These are phyloP conservation scores for Sialia sialis DNA, from an alignment of 2,113 vertebrate genomes.

Conservation along the genomic window DNA sequence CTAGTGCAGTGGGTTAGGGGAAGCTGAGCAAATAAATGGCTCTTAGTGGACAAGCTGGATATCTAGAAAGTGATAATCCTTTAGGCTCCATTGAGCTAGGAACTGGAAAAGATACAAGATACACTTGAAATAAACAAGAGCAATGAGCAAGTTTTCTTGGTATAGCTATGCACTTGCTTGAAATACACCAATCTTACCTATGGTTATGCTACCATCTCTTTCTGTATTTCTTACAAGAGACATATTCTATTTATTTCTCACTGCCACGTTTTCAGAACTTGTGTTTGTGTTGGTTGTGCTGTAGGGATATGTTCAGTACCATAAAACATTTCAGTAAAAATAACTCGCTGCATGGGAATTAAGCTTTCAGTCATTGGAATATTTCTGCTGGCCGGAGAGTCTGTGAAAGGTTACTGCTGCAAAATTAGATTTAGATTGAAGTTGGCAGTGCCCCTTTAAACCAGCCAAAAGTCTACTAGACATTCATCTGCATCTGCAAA, in stretches of 20 bases:
- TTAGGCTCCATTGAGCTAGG: background rate
- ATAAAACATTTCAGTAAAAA: conserved; percentile 5
- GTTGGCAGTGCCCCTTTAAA: background rate
- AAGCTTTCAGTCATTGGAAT: background rate
- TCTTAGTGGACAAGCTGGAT: background rate
- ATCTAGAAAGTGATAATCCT: background rate
- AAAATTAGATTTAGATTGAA: background rate
- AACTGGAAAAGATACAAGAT: background rate
- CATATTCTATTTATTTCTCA: background rate
- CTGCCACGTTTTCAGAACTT: background rate
- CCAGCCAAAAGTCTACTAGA: background rate
- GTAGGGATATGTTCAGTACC: background rate
- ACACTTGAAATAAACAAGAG: too few species aligned
- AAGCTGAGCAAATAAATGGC: background rate
- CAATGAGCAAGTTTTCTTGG: background rate
- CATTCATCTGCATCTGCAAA: background rate
- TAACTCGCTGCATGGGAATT: background rate
- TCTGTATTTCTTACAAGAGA: background rate
- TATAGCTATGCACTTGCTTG: background rate
- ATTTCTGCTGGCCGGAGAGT: background rate
- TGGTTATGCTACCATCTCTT: fast-evolving
- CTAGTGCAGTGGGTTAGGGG: background rate
- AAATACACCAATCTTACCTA: background rate
- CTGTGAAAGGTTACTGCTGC: background rate
- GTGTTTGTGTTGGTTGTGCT: background rate